A percentile compares a stretch with the other conserved stretches of the same genome.
Conservation (phyloP, 2,113 vertebrate genomes). For the Neodontobutis hainanensis region DNA sequence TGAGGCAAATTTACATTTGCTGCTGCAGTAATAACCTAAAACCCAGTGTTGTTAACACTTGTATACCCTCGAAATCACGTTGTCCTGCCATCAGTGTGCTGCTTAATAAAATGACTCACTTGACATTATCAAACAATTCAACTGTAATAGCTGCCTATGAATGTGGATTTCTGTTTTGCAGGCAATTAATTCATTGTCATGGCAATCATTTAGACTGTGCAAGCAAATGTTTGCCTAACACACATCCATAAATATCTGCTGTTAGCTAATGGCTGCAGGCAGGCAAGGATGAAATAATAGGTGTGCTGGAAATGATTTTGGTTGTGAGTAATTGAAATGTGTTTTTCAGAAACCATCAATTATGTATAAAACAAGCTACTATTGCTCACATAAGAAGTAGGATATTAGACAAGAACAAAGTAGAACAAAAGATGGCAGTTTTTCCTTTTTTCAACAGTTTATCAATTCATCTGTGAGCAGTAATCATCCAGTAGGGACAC, state of each 20-base stretch:
- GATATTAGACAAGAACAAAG: conserved; percentile 29
- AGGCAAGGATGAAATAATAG: conserved; percentile 37
- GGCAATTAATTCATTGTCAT: conserved; percentile 61
- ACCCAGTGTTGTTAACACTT: conserved; percentile 68
- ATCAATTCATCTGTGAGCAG: conserved; percentile 32
- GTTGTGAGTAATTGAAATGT: conserved; percentile 33
- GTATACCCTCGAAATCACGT: conserved; percentile 62
- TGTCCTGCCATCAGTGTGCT: conserved; percentile 54
- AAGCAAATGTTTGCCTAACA: conserved; percentile 45
- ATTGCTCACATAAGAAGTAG: conserved; percentile 37
- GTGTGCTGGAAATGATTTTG: conserved; percentile 26
- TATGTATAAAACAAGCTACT: conserved; percentile 30
- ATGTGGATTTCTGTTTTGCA: conserved; percentile 68
- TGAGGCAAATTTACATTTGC: conserved; percentile 70
- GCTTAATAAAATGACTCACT: conserved; percentile 72
- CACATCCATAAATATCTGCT: conserved; percentile 22
- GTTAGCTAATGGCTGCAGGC: conserved; percentile 3
- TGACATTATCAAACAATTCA: conserved; percentile 72
- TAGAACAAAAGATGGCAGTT: conserved; percentile 12
- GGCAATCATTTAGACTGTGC: conserved; percentile 24
- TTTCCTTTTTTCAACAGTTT: conserved; percentile 4
- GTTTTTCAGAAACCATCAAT: conserved; percentile 31
- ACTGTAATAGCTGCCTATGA: conserved; percentile 53
- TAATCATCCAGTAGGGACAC: conserved; percentile 40
- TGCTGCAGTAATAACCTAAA: conserved; percentile 65